Percentiles rank a stretch among this genome's conserved stretches.
These are phyloP conservation scores for Morelia viridis DNA, from an alignment of 2,797 vertebrate species.

Conservation along the genomic window DNA sequence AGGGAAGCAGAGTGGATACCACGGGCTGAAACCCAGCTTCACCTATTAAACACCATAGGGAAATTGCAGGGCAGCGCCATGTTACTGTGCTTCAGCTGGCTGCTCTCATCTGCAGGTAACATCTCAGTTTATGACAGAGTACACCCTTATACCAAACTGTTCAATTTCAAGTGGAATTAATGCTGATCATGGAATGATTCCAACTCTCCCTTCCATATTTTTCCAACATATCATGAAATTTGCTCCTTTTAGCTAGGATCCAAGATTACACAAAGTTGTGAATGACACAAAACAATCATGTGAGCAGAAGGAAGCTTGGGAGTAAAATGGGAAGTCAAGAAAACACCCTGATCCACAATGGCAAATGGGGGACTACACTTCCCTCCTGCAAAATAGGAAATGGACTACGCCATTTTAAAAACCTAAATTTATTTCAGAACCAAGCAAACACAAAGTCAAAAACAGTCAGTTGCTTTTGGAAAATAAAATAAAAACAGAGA, in stretches of 20 bases:
- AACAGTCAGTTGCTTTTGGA: background rate
- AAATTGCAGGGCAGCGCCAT: background rate
- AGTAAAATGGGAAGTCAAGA: background rate
- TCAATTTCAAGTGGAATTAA: background rate
- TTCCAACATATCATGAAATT: background rate
- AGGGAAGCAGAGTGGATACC: background rate
- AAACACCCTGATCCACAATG: too few relatives aligned
- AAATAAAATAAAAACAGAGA: background rate
- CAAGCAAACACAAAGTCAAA: background rate
- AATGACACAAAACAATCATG: background rate
- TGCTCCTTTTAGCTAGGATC: background rate
- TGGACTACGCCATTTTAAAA: background rate
- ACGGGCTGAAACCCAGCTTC: background rate
- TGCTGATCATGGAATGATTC: background rate
- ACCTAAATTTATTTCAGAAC: background rate
- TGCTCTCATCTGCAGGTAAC: background rate
- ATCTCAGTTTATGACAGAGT: background rate
- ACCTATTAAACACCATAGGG: background rate
- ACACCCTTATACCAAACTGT: too few relatives aligned
- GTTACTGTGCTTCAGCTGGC: background rate
- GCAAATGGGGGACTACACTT: background rate
- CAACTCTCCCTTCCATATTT: background rate
- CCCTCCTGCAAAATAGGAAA: background rate
- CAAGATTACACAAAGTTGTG: background rate
- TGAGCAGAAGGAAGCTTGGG: background rate